These are phyloP conservation scores for Sebastes oblongus DNA, from an alignment of 2,797 vertebrate species.

Conservation along the genomic window DNA sequence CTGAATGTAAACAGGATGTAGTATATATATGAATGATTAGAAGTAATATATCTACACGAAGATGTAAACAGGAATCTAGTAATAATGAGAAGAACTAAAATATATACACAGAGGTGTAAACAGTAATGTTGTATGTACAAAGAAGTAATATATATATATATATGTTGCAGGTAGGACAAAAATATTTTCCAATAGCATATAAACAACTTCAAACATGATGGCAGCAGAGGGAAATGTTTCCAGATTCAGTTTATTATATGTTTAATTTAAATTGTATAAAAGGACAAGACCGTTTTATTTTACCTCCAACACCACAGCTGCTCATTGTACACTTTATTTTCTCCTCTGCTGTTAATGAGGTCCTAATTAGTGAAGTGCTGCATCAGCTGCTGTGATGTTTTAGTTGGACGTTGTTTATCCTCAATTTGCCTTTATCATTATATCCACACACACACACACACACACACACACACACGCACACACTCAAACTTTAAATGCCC, in stretches of 20 bases:
- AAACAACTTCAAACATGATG: not conserved
- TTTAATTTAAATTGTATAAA: not conserved
- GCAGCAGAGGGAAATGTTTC: not conserved
- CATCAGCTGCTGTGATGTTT: constrained; percentile 15
- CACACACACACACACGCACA: constrained; percentile 1
- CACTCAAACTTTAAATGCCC: constrained; percentile 16
- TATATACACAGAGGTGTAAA: too few species aligned
- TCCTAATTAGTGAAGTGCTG: constrained; percentile 21
- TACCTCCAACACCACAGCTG: constrained; percentile 10
- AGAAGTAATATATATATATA: too few species aligned
- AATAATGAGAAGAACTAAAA: too few species aligned
- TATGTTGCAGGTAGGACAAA: not conserved
- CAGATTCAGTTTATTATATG: not conserved
- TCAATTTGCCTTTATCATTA: constrained; percentile 10
- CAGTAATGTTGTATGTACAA: too few species aligned
- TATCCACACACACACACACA: not conserved
- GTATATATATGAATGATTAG: too few species aligned
- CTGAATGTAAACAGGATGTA: too few species aligned
- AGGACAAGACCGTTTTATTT: not conserved
- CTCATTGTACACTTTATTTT: constrained; percentile 21
- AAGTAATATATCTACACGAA: too few species aligned
- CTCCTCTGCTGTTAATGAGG: constrained; percentile 19
- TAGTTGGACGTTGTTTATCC: not conserved
- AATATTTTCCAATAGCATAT: not conserved
- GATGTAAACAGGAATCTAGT: too few species aligned